Evolutionary conservation across 2,888 invertebrate genomes (phyloP), one percentile per base, ranked within the genome.

Genomic region (Azorinus chamasolen): DNA sequence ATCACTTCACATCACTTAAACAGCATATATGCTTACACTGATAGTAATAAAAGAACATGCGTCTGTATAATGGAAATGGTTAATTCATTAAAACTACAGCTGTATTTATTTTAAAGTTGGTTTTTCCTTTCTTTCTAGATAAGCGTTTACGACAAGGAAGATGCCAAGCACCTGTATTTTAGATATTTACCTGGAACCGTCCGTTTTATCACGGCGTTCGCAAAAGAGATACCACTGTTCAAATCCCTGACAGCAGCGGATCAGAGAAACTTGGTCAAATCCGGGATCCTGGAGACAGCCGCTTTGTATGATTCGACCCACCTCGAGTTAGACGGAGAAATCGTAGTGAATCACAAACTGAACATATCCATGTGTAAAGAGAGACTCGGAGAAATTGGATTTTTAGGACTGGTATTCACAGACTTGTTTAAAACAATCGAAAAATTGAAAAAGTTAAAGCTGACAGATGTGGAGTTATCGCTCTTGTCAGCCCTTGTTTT

Each of bases 181-280:
- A 81, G 84, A 2, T 88, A 88, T 68, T 71, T 91, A 25, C 88
- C 90, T 0, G 84, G 85, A 25, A 87, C 87, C 37, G 89, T 90
- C 48, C 77, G 82, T 6, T 88, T 87, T 66, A 87, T 90, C 41
- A 88, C 90, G 2, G 85, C 86, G 18, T 88, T 90, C 66, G 89
- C 89, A 37, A 84, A 84, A 63, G 87, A 88, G 54, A 88, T 89
- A 51, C 89, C 89, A 5, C 85, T 89, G 65, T 90, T 90, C 59
- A 84, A 86, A 32, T 80, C 87, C 39, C 74, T 91, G 43, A 73
- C 81, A n/a, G 74, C 83, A 27, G 76, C 74, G 3, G 89, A 89
- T 73, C 91, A 91, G 74, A 78, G 88, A 18, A 73, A 84, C 3
- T 81, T 91, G 5, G 88, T 91, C 39, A 89, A 89, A 68, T 79